Evolutionary conservation across 2,113 vertebrate species (phyloP).

Genomic region (Bubo bubo): DNA sequence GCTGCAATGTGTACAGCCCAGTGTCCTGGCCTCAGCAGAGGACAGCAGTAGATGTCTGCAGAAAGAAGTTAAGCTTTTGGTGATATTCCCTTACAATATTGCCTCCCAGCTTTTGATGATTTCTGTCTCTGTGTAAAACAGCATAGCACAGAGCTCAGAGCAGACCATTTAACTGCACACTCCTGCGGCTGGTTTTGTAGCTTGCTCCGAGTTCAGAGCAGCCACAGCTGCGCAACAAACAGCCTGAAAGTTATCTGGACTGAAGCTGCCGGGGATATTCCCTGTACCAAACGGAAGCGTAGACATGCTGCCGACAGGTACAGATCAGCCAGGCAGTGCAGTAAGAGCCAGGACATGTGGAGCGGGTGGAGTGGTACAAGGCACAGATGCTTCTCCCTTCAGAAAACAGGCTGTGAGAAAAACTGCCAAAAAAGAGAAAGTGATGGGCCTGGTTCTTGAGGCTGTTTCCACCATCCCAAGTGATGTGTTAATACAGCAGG

Average conservation of each 20-base stretch:
- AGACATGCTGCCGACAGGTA: too few relatives aligned
- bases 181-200: not conserved
- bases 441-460: not conserved
- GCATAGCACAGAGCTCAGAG: rapidly evolving
- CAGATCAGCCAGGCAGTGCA: not conserved
- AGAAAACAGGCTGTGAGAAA: not conserved
- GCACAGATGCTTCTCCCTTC: not conserved
- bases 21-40: not conserved
- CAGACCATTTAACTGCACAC: not conserved
- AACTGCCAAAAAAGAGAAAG: not conserved
- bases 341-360: not conserved
- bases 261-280: rapidly evolving
- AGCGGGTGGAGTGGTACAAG: not conserved
- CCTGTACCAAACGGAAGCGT: not conserved
- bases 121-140: not conserved
- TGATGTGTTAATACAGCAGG: not conserved
- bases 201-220: not conserved
- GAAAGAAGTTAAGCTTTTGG: not conserved
- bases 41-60: not conserved
- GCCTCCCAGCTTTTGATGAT: not conserved
- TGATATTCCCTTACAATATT: not conserved
- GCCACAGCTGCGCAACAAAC: not conserved
- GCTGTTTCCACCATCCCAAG: not conserved
- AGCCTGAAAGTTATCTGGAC: not conserved
- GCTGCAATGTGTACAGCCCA: not conserved